A percentile compares a stretch with the other conserved stretches of the same genome.
Conservation (phyloP, 2,888 invertebrate genomes). For the Papilio gigon region DNA sequence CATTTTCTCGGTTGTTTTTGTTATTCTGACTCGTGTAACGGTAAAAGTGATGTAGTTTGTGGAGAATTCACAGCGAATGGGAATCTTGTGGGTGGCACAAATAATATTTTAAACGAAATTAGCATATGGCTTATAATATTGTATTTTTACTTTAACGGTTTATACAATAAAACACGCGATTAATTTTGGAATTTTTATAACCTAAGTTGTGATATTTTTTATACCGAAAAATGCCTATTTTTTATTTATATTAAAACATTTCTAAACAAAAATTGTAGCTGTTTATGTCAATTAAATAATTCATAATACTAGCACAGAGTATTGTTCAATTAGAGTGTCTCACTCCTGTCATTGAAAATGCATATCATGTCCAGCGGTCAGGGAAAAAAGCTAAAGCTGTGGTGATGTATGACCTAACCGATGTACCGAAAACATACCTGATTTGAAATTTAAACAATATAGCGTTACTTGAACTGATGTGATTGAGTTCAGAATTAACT, state of each 20-base stretch:
- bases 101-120: slow-evolving; percentile 37
- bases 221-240: too few relatives aligned
- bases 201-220: too few relatives aligned
- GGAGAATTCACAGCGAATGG: slow-evolving; percentile 57
- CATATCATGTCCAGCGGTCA: slow-evolving; percentile 30
- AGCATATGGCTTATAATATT: slow-evolving; percentile 41
- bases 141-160: slow-evolving; percentile 14
- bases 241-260: too few relatives aligned
- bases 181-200: too few relatives aligned
- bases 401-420: slow-evolving; percentile 44
- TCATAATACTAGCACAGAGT: slow-evolving; percentile 54
- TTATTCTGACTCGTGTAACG: slow-evolving; percentile 58
- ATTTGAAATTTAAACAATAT: slow-evolving; percentile 53
- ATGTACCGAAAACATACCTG: slow-evolving; percentile 44
- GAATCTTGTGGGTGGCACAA: slow-evolving; percentile 62
- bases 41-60: slow-evolving; percentile 64
- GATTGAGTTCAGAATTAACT: slow-evolving; percentile 63
- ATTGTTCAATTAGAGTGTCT: slow-evolving; percentile 8
- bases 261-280: too few relatives aligned
- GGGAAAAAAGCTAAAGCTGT: slow-evolving; percentile 43
- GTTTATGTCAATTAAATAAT: slow-evolving; percentile 54
- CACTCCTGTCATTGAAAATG: not conserved
- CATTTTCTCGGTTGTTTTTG: slow-evolving; percentile 55
- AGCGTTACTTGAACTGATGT: slow-evolving; percentile 59
- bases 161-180: not conserved